Base-by-base conservation (phyloP, 2,113 vertebrate genomes). In the Notiomystis cincta region DNA sequence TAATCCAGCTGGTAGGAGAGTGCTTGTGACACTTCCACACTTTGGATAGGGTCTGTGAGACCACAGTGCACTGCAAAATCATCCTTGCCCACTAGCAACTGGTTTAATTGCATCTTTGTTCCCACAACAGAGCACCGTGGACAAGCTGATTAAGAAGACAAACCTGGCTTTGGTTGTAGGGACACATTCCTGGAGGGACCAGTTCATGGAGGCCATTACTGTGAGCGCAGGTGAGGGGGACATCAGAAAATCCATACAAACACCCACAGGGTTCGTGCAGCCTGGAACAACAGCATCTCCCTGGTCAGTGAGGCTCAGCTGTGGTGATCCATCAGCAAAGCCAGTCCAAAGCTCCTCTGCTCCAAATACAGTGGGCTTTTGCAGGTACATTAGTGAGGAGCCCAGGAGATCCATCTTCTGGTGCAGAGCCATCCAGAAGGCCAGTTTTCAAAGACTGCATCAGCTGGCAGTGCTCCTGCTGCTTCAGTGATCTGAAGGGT, bases 111-210 rank as follows among this genome's bases (percentile, higher is more conserved):
- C 88, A 69, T 97, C 85, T 98, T 96, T 93, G 53, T 98, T 76
- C 93, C 57, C 67, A 73, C 94, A 62, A 96, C 98, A 99, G 99
- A 99, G 95, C 96, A 99, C 99, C 1, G 99, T 99, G 98, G 99
- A 99, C 98, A 99, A 99, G 96, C 98, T 99, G 94, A 99, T 99
- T 94, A 99, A 98, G 98, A 99, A 99, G 98, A 99, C 99, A 93
- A 99, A 99, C 98, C 96, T 99, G 97, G 99, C 99, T 16, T 97
- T 99, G 98, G 99, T 99, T 95, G 99, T 99, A 97, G 99, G 99
- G 81, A 99, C 99, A 28, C 99, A 99, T 98, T 99, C 99, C 81
- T 99, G 99, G 99, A 99, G 98, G 97, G 99, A 99, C 90, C 99
- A 99, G 97, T 99, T 99, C 98, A 96, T 99, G 99, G 99, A 99